A percentile compares a stretch with the other conserved stretches of the same genome.
phyloP scores from a whole-genome alignment of 2,113 vertebrate genomes.

The Pardalotus punctatus region DNA sequence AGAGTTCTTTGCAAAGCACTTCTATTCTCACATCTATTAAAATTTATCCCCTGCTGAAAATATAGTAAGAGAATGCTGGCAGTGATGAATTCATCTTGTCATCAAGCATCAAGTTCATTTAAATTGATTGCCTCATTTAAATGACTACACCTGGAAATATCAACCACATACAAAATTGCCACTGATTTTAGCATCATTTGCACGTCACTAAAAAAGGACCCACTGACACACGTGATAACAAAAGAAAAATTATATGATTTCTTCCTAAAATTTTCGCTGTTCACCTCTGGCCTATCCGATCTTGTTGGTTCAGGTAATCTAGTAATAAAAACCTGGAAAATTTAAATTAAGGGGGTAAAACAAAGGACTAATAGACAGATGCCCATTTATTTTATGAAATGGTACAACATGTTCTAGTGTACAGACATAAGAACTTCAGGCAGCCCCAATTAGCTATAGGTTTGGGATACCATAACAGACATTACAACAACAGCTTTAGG shows the following conservation, averaged over 20 bases:
- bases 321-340: background rate
- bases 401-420: background rate
- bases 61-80: background rate
- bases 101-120: background rate
- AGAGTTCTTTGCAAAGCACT: background rate
- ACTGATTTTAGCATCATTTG: background rate
- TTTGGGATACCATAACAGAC: background rate
- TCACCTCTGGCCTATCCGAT: background rate
- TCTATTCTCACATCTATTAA: background rate
- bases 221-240: background rate
- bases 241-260: background rate
- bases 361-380: background rate
- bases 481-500: background rate
- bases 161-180: background rate
- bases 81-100: background rate
- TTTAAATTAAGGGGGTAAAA: background rate
- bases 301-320: background rate
- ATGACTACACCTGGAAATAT: background rate
- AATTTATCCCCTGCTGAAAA: background rate
- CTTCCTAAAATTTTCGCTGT: background rate
- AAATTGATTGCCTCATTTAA: background rate
- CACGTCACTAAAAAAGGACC: background rate
- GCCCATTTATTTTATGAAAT: background rate
- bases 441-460: fast-evolving
- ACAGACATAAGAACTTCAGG: background rate